Base-by-base conservation (phyloP, 2,888 invertebrate species). In the Monochamus alternatus region DNA sequence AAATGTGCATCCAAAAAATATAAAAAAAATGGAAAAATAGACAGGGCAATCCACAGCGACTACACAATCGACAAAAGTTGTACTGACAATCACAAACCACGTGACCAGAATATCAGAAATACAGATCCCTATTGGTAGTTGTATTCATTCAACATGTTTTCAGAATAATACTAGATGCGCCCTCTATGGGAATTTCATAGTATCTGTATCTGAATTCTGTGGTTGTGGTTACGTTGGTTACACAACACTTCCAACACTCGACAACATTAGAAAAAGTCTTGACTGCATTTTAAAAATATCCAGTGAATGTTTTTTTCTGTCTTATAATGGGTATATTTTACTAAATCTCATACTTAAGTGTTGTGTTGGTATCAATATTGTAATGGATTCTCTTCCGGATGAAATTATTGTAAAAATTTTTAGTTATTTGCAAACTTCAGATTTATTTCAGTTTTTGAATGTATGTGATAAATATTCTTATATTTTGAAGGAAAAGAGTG, bases 21-120 rank as follows among this genome's bases (percentile, higher is more conserved):
- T 65, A 47, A 52, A 60, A 69, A n/a, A 69, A 60, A 69, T 43
- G 47, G 7, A 60, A 82, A 78, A 82, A 84, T 85, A 14, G 84
- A 85, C 84, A 84, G 82, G 79, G 82, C 81, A 83, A 81, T 81
- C 84, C 84, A 84, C 84, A 81, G 81, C 84, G 84, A 83, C 83
- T 79, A 82, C 84, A 83, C 78, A 76, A 77, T 64, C 64, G 63
- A 66, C 60, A 60, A 31, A 59, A 58, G 59, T 30, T 55, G 55
- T 59, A 58, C 47, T 63, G 64, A 47, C 64, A 58, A 22, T 7
- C 38, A 60, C 51, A 63, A 63, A 71, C 64, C 74, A 75, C 74
- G 65, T 75, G 74, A 70, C 43, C 65, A 51, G 9, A 44, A 30
- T 22, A 47, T 47, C 12, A n/a, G 30, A 22, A 7, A 43, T 7